These are phyloP conservation scores for Latheticus oryzae DNA, from an alignment of 2,888 invertebrate species.

Conservation along the genomic window DNA sequence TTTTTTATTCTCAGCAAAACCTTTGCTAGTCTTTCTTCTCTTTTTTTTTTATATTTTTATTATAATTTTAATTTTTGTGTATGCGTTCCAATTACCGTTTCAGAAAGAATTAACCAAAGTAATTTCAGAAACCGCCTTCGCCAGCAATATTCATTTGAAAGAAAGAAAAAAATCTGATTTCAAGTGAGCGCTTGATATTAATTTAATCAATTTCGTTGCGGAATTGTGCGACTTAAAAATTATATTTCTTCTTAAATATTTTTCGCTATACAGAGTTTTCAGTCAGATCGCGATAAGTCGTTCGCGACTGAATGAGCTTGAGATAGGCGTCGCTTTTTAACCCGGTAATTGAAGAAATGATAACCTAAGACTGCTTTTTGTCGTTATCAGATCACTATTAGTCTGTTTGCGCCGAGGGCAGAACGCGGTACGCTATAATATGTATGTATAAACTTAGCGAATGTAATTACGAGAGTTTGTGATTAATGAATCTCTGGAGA, in stretches of 20 bases:
- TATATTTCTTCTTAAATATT: slow-evolving; percentile 23
- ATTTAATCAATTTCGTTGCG: slow-evolving; percentile 28
- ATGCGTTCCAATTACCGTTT: no score
- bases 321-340: slow-evolving; percentile 37
- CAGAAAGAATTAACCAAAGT: no score
- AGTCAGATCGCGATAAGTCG: slow-evolving; percentile 35
- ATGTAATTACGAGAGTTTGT: slow-evolving; percentile 66
- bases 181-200: slow-evolving; percentile 17
- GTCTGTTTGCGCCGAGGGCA: slow-evolving; percentile 53
- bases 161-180: no score
- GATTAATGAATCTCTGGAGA: slow-evolving; percentile 67
- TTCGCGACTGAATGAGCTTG: slow-evolving; percentile 25
- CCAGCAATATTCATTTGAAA: no score
- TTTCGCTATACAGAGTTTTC: slow-evolving; percentile 19
- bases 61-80: no score
- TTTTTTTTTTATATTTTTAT: no score
- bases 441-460: slow-evolving; percentile 65
- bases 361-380: slow-evolving; percentile 57
- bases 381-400: slow-evolving; percentile 60
- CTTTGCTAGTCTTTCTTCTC: no score
- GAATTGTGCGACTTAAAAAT: slow-evolving; percentile 16
- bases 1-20: no score
- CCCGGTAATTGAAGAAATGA: slow-evolving; percentile 54
- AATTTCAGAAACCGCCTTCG: no score
- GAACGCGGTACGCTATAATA: slow-evolving; percentile 55